Conservation (phyloP, 1,140 invertebrate species). For the Nephotettix cincticeps region DNA sequence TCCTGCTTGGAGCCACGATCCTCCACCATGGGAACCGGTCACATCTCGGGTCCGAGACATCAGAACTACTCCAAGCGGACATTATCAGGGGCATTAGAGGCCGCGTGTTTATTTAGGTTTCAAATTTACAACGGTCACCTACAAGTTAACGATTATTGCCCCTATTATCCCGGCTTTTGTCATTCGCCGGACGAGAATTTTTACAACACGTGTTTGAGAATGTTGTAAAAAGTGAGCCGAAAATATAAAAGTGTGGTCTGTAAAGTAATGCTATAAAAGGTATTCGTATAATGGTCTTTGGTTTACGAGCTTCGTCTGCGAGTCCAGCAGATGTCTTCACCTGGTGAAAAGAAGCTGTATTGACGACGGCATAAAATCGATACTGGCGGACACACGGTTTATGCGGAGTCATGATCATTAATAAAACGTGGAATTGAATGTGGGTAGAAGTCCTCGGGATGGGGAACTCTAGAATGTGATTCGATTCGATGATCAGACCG, state of each 20-base stretch:
- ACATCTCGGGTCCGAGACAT: no score
- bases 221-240: constrained; percentile 22
- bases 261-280: constrained; percentile 2
- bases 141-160: constrained; percentile 19
- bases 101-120: constrained; percentile 17
- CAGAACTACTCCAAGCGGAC: background rate
- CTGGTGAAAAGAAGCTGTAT: no score
- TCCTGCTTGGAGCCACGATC: no score
- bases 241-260: constrained; percentile 5
- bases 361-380: no score
- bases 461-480: no score
- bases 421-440: no score
- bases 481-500: no score
- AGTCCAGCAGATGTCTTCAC: constrained; percentile 14
- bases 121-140: constrained; percentile 6
- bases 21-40: no score
- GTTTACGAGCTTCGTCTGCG: background rate
- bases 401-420: no score
- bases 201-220: constrained; percentile 12
- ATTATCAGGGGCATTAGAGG: constrained; percentile 1
- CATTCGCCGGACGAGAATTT: background rate
- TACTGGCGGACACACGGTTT: no score
- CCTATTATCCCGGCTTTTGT: constrained; percentile 4
- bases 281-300: background rate
- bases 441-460: no score